Conservation (phyloP, 1,140 invertebrate genomes). For the Hyphantria cunea region DNA sequence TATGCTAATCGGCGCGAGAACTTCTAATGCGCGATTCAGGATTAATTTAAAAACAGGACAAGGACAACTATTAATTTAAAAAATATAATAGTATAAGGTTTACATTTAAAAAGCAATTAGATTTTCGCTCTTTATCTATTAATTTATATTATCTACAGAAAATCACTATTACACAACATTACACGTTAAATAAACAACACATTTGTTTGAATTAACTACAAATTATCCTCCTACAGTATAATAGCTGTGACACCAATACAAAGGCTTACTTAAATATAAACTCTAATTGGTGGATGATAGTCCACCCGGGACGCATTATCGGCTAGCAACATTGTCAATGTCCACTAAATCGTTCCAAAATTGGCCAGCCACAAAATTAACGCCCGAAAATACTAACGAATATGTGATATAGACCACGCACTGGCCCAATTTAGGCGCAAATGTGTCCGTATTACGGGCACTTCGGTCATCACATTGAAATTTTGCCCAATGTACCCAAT, state of each 20-base stretch:
- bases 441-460: conserved; percentile 20
- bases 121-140: too few relatives aligned
- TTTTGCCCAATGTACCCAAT: conserved; percentile 2
- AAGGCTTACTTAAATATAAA: conserved; percentile 3
- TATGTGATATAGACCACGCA: conserved; percentile 29
- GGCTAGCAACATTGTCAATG: conserved; percentile 10
- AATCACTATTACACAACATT: too few relatives aligned
- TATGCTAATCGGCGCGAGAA: too few relatives aligned
- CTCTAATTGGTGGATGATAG: conserved; percentile 10
- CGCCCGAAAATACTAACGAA: conserved; percentile 34
- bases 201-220: too few relatives aligned
- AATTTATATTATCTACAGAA: too few relatives aligned
- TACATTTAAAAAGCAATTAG: too few relatives aligned
- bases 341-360: conserved; percentile 23
- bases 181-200: too few relatives aligned
- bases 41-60: too few relatives aligned
- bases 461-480: conserved; percentile 25
- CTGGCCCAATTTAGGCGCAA: conserved; percentile 29
- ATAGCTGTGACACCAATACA: neutral
- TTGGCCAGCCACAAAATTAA: conserved; percentile 30
- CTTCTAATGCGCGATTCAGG: too few relatives aligned
- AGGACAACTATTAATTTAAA: too few relatives aligned
- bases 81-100: too few relatives aligned
- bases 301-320: neutral
- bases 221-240: too few relatives aligned